Evolutionary conservation across 2,888 invertebrate genomes (phyloP).

Genomic region (Phasia obesa): DNA sequence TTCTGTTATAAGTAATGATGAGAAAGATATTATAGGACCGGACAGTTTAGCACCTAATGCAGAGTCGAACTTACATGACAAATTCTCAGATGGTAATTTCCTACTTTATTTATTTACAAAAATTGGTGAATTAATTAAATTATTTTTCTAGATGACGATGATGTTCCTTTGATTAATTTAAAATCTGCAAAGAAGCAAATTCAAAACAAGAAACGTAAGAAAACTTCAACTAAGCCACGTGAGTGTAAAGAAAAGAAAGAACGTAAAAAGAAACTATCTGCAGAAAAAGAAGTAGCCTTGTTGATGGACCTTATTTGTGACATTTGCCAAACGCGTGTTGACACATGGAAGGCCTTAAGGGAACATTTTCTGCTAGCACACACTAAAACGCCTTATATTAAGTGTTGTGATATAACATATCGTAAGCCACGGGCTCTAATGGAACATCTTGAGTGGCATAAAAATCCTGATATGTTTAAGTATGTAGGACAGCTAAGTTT

Average conservation of each 20-base stretch:
- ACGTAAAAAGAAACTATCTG: constrained; percentile 45
- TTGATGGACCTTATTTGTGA: constrained; percentile 77
- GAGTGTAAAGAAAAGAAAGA: constrained; percentile 45
- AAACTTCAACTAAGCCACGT: constrained; percentile 9
- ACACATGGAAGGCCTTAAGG: constrained; percentile 76
- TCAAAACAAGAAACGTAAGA: constrained; percentile 54
- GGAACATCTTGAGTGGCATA: constrained; percentile 78
- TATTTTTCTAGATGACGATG: constrained; percentile 19
- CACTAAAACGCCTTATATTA: constrained; percentile 76
- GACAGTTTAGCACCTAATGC: constrained; percentile 40
- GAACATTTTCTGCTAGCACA: constrained; percentile 76
- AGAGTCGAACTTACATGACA: constrained; percentile 14
- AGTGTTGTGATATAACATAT: constrained; percentile 77
- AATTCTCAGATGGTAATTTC: constrained; percentile 54
- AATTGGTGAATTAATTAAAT: neutral
- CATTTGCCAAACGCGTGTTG: constrained; percentile 75
- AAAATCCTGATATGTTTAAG: constrained; percentile 78
- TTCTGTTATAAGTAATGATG: constrained; percentile 24
- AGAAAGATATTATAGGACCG: constrained; percentile 60
- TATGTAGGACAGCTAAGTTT: constrained; percentile 57
- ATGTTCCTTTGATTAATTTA: constrained; percentile 63
- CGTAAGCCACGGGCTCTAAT: constrained; percentile 75
- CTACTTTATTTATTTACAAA: neutral
- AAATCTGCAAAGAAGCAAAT: constrained; percentile 36
- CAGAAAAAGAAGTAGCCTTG: constrained; percentile 59